Percentiles rank a stretch among this genome's conserved stretches.
phyloP scores from a whole-genome alignment of 1,140 invertebrate genomes.

The Condylostylus longicornis region DNA sequence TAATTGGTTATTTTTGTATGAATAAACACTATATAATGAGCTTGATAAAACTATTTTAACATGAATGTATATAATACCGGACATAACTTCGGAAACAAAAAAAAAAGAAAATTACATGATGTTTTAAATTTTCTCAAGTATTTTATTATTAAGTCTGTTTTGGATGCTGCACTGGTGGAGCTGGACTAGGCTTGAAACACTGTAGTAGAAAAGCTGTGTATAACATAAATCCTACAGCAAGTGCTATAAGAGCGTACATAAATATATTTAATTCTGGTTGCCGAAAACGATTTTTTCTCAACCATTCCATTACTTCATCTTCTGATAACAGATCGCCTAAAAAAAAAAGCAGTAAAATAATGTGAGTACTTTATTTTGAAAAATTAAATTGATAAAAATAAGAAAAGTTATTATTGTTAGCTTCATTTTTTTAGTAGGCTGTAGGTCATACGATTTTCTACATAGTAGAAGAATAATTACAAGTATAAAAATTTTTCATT shows the following conservation, averaged over 20 bases:
- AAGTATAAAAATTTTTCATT: too few species aligned
- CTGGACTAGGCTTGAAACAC: conserved; percentile 58
- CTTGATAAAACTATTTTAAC: too few species aligned
- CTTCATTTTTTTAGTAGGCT: background rate
- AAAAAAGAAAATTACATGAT: too few species aligned
- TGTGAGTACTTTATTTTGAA: background rate
- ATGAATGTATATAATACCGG: too few species aligned
- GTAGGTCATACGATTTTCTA: too few species aligned
- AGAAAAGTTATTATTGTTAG: background rate
- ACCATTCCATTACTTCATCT: conserved; percentile 81
- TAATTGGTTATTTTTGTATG: too few species aligned
- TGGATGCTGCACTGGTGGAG: conserved; percentile 32
- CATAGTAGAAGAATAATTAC: too few species aligned
- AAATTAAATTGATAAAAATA: background rate
- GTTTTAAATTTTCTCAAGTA: too few species aligned
- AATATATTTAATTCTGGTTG: conserved; percentile 87
- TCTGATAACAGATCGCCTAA: conserved; percentile 68
- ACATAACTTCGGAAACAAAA: too few species aligned
- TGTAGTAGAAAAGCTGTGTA: conserved; percentile 84
- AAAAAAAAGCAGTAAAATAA: conserved; percentile 10
- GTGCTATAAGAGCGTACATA: conserved; percentile 81
- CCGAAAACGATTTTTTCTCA: conserved; percentile 81
- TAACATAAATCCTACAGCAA: conserved; percentile 69
- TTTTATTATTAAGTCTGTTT: conserved; percentile 31
- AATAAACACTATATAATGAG: too few species aligned